These are phyloP conservation scores for Vidua chalybeata DNA, from an alignment of 2,113 vertebrate genomes.

Conservation along the genomic window DNA sequence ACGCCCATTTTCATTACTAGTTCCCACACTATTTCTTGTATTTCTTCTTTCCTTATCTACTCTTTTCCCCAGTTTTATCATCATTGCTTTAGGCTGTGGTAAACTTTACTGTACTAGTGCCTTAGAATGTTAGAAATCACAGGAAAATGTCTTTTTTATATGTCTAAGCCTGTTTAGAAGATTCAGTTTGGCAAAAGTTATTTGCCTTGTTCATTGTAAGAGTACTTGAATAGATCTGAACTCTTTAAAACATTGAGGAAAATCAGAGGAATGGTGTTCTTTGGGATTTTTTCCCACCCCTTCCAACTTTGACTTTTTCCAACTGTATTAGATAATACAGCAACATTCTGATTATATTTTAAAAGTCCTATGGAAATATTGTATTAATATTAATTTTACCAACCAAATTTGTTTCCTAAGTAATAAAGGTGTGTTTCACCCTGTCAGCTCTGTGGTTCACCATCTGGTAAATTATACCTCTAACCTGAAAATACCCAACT, in stretches of 20 bases:
- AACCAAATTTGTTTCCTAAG: not conserved
- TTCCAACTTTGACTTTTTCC: not conserved
- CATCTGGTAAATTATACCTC: not conserved
- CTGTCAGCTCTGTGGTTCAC: not conserved
- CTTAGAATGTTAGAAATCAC: not conserved
- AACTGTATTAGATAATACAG: not conserved
- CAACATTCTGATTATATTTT: not conserved
- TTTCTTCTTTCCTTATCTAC: not conserved
- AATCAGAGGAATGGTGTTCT: not conserved
- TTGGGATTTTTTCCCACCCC: not conserved
- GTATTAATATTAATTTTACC: not conserved
- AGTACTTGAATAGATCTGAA: not conserved
- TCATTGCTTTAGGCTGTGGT: not conserved
- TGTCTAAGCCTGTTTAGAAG: not conserved
- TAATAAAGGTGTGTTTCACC: not conserved
- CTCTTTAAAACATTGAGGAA: not conserved
- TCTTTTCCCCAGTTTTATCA: not conserved
- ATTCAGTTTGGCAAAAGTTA: not conserved
- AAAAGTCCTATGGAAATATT: not conserved
- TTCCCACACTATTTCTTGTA: not conserved
- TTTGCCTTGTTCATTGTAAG: not conserved
- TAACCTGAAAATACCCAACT: not conserved
- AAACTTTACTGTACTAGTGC: not conserved
- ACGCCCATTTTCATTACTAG: not conserved
- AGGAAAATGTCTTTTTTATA: not conserved